Conservation (phyloP, 2,797 vertebrate species). For the Leuciscus waleckii region DNA sequence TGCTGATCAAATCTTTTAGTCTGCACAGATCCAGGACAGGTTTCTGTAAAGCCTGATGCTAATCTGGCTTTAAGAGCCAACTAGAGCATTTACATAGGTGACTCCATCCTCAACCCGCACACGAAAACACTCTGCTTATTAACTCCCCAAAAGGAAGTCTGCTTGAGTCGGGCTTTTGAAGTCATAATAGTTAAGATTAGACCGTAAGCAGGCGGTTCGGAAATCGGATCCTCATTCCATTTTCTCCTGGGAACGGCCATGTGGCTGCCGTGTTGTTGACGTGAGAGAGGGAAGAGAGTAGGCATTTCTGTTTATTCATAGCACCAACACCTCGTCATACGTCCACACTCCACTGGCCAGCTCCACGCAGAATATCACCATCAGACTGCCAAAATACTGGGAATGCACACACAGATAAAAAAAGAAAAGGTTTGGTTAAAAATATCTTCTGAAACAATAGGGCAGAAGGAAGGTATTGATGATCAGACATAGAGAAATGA, state of each 20-base stretch:
- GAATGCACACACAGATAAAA: slow-evolving; percentile 30
- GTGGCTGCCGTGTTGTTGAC: slow-evolving; percentile 45
- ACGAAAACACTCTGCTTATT: not conserved
- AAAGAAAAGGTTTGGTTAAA: slow-evolving; percentile 1
- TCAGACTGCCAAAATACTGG: slow-evolving; percentile 94
- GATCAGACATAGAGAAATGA: not conserved
- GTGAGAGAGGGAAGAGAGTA: slow-evolving; percentile 9
- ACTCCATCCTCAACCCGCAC: not conserved
- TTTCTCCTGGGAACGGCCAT: not conserved
- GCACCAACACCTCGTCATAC: slow-evolving; percentile 82
- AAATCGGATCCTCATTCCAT: slow-evolving; percentile 36
- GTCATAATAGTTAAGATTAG: slow-evolving; percentile 50
- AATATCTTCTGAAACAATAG: slow-evolving; percentile 39
- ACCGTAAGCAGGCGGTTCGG: slow-evolving; percentile 16
- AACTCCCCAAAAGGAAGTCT: slow-evolving; percentile 46
- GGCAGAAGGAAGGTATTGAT: slow-evolving; percentile 13
- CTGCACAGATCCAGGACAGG: slow-evolving; percentile 28
- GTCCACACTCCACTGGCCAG: slow-evolving; percentile 96
- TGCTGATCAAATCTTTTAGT: slow-evolving; percentile 35
- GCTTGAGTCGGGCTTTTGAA: slow-evolving; percentile 43
- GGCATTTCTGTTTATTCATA: slow-evolving; percentile 72
- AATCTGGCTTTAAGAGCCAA: slow-evolving; percentile 18
- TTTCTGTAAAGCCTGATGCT: slow-evolving; percentile 12
- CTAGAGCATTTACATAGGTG: slow-evolving; percentile 40
- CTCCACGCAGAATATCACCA: slow-evolving; percentile 97